Base-by-base conservation (phyloP, 2,113 vertebrate genomes). In the Charina bottae region DNA sequence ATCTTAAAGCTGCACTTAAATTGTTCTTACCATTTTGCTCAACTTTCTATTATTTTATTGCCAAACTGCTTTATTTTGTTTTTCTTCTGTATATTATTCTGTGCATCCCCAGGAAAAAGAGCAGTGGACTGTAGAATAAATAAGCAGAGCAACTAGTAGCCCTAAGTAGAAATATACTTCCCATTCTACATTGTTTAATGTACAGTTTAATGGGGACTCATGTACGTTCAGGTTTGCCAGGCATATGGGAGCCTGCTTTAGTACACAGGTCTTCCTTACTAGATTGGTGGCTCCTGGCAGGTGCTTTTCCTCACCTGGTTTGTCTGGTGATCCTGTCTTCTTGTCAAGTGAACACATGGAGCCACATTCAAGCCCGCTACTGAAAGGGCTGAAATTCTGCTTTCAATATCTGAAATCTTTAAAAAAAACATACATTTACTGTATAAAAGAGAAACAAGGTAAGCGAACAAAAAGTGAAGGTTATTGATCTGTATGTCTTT, bases 341-440 rank as follows among this genome's bases (percentile, higher is more conserved):
- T 98, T 90, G 97, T 97, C 96, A 99, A 98, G 83, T 94, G 98
- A 93, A 98, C 98, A 93, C 98, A 99, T 6, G 98, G 98, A 37
- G 98, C 97, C 93, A 99, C 98, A 93, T 99, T 99, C 95, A 99
- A 96, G 85, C 99, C 99, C 89, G 99, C 99, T 23, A 98, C 97
- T 96, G 98, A 99, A 96, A 99, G 98, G 90, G 99, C 98, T 93
- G 99, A 99, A 97, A 99, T 99, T 95, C 99, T 98, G 95, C 98
- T 98, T 97, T 99, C 99, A 60, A 99, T 99, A 95, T 99, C 99
- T 89, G 99, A 99, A 96, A 99, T 98, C 99, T 99, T 99, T 93
- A 90, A 97, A 85, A 91, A 97, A 94, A 96, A 93, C 94, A 95
- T 13, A 97, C 59, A 95, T 93, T 96, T 62, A n/a, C n/a, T n/a